These are phyloP conservation scores for Heteronetta atricapilla DNA, from an alignment of 2,113 vertebrate species.

Conservation along the genomic window DNA sequence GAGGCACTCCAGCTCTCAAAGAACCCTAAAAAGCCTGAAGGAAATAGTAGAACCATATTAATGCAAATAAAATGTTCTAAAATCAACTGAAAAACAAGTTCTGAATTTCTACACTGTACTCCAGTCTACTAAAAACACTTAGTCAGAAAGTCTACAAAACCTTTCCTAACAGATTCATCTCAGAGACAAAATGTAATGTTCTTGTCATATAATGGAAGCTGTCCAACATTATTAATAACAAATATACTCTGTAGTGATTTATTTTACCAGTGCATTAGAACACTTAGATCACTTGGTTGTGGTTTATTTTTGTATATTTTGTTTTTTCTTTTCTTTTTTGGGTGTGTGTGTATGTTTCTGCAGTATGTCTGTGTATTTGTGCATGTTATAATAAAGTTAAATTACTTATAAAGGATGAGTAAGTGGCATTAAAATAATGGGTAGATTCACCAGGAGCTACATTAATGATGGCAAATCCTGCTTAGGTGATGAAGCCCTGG, in stretches of 20 bases:
- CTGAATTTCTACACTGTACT: background rate
- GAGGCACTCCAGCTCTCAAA: background rate
- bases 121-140: background rate
- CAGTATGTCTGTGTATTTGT: background rate
- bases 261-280: background rate
- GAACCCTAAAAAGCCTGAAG: background rate
- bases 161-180: slow-evolving; percentile 12
- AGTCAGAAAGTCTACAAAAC: background rate
- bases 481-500: background rate
- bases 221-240: slow-evolving; percentile 30
- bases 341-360: background rate
- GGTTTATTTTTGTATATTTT: too few species aligned
- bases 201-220: slow-evolving; percentile 4
- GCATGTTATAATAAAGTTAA: background rate
- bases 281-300: background rate
- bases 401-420: background rate
- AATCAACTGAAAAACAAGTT: background rate
- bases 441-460: background rate
- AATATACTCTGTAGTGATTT: slow-evolving; percentile 18
- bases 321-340: too few species aligned
- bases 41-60: background rate
- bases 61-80: background rate
- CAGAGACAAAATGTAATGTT: background rate
- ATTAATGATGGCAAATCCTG: background rate
- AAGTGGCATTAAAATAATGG: background rate